phyloP scores from a whole-genome alignment of 2,888 invertebrate genomes.

The Perdita meconis region DNA sequence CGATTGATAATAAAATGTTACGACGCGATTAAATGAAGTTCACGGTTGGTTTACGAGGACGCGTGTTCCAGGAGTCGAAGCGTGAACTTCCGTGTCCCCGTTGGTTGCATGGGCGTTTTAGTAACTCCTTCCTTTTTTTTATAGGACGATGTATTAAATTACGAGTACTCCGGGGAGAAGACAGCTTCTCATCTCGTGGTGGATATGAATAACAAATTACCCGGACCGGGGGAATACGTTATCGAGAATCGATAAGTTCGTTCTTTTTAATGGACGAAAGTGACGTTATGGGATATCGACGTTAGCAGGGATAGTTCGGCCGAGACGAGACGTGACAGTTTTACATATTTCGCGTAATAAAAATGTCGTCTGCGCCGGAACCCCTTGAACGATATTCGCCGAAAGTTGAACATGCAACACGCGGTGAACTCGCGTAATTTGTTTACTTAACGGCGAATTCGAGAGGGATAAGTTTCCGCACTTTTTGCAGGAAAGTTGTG shows the following conservation, averaged over 20 bases:
- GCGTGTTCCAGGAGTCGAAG: background rate
- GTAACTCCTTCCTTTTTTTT: conserved; percentile 16
- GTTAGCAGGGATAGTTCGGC: conserved; percentile 17
- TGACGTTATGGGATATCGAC: conserved; percentile 50
- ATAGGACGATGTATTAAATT: conserved; percentile 55
- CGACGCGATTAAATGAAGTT: background rate
- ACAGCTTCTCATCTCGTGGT: conserved; percentile 46
- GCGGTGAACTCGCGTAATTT: background rate
- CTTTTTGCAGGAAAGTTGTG: background rate
- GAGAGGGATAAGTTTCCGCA: background rate
- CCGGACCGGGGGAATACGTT: conserved; percentile 61
- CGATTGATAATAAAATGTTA: background rate
- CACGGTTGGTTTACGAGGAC: conserved; percentile 3
- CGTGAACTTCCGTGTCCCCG: conserved; percentile 6
- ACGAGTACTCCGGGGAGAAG: conserved; percentile 35
- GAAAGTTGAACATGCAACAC: background rate
- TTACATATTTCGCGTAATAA: conserved; percentile 60
- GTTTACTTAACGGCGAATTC: conserved; percentile 3
- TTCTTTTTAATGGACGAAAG: conserved; percentile 59
- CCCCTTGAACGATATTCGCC: background rate
- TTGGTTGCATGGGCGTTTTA: conserved; percentile 18
- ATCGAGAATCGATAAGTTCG: conserved; percentile 64
- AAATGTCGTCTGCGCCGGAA: conserved; percentile 35
- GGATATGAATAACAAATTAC: conserved; percentile 68
- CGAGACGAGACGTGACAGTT: conserved; percentile 43